Conservation (phyloP, 2,113 vertebrate genomes). For the Ciconia maguari region DNA sequence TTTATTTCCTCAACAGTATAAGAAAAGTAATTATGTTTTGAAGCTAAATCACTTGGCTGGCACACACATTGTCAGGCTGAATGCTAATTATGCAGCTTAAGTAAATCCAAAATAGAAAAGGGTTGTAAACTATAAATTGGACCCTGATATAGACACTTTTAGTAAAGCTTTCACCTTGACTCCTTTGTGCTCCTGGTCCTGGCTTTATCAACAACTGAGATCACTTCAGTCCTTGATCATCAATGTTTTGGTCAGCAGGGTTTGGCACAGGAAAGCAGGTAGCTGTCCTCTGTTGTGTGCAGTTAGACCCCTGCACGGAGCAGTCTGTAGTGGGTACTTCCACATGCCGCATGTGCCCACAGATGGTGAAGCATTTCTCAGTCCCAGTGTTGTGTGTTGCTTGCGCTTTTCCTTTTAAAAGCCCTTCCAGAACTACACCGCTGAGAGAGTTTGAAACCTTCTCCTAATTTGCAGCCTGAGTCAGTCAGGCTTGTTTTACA, state of each 20-base stretch:
- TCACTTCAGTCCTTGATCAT: neutral
- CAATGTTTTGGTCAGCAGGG: neutral
- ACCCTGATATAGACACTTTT: neutral
- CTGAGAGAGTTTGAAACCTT: neutral
- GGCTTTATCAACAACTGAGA: neutral
- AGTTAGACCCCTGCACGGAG: fast-evolving
- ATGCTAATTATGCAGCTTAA: conserved; percentile 3
- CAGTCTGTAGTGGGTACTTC: neutral
- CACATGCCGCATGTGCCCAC: neutral
- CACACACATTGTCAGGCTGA: neutral
- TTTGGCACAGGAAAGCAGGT: neutral
- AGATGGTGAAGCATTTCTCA: neutral
- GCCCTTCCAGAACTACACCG: neutral
- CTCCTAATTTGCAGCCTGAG: neutral
- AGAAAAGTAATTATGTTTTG: neutral
- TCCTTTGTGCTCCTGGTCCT: neutral
- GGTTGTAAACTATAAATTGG: neutral
- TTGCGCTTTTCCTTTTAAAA: neutral
- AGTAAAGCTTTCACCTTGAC: neutral
- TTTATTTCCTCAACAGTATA: conserved; percentile 2
- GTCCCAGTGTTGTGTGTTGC: fast-evolving
- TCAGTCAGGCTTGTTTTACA: conserved; percentile 1
- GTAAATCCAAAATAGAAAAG: neutral
- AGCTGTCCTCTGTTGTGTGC: neutral
- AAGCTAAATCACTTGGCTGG: neutral